These are phyloP conservation scores for Zootoca vivipara DNA, from an alignment of 2,113 vertebrate species.

Conservation along the genomic window DNA sequence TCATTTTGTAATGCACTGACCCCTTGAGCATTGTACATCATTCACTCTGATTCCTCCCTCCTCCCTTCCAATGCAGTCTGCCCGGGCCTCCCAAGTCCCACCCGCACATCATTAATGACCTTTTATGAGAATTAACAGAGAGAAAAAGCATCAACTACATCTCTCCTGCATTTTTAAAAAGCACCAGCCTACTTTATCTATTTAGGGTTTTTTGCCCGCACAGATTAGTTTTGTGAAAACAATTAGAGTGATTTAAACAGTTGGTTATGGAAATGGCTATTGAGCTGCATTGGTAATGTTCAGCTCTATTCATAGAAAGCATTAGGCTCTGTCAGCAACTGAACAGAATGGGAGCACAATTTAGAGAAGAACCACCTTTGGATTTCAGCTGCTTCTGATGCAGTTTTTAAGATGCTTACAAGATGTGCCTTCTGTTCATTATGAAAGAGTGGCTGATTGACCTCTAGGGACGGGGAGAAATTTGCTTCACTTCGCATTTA, in stretches of 20 bases:
- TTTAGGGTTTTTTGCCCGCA: conserved; percentile 9
- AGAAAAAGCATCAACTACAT: not conserved
- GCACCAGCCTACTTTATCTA: not conserved
- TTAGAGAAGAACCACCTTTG: not conserved
- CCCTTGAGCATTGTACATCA: conserved; percentile 63
- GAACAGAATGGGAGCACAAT: not conserved
- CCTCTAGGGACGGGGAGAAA: too few relatives aligned
- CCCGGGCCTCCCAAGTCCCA: not conserved
- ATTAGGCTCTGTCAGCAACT: not conserved
- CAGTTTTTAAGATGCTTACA: not conserved
- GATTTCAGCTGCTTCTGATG: not conserved
- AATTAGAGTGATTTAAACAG: conserved; percentile 20
- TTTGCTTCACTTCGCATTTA: too few relatives aligned
- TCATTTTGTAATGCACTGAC: conserved; percentile 73
- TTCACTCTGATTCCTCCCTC: conserved; percentile 46
- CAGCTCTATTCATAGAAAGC: accelerated
- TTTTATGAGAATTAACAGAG: conserved; percentile 69
- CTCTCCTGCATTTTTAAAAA: conserved; percentile 43
- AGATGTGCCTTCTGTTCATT: not conserved
- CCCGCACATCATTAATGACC: conserved; percentile 33
- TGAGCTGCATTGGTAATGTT: accelerated
- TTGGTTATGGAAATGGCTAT: not conserved
- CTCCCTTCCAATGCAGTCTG: conserved; percentile 26
- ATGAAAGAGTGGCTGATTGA: not conserved
- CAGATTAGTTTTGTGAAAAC: conserved; percentile 35